Percentiles rank a stretch among this genome's conserved stretches.
Conservation (phyloP, 2,113 vertebrate species). For the Odocoileus virginianus region DNA sequence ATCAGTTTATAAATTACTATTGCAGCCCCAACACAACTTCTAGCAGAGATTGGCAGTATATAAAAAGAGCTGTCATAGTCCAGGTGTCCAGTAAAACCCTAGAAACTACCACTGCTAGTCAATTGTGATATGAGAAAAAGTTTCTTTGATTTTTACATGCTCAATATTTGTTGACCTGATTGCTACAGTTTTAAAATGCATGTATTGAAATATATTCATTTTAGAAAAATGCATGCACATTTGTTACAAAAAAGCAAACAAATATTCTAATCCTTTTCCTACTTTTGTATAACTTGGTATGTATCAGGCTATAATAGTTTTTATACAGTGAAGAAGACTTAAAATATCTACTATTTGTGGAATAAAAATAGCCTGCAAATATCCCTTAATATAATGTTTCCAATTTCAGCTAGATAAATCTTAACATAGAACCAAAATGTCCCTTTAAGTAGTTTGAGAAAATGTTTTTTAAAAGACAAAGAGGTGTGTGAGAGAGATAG, state of each 20-base stretch:
- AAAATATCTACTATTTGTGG: background rate
- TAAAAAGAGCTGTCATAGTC: background rate
- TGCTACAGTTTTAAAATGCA: background rate
- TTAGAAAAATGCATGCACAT: background rate
- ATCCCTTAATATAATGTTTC: constrained; percentile 4
- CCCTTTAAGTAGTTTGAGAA: background rate
- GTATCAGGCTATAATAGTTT: background rate
- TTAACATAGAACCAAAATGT: background rate
- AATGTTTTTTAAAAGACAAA: background rate
- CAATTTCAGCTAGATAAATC: background rate
- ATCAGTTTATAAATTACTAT: background rate
- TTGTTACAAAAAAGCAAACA: background rate
- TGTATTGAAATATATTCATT: background rate
- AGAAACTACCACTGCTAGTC: background rate
- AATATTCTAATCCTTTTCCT: background rate
- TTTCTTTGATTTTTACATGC: background rate
- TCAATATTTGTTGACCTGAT: background rate
- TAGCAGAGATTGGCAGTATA: background rate
- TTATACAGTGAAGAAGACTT: background rate
- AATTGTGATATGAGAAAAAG: background rate
- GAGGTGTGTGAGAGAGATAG: background rate
- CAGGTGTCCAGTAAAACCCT: background rate
- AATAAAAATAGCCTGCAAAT: background rate
- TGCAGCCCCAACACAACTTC: background rate
- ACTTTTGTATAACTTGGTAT: background rate